phyloP scores from a whole-genome alignment of 1,140 invertebrate genomes.

The Goniozus legneri region DNA sequence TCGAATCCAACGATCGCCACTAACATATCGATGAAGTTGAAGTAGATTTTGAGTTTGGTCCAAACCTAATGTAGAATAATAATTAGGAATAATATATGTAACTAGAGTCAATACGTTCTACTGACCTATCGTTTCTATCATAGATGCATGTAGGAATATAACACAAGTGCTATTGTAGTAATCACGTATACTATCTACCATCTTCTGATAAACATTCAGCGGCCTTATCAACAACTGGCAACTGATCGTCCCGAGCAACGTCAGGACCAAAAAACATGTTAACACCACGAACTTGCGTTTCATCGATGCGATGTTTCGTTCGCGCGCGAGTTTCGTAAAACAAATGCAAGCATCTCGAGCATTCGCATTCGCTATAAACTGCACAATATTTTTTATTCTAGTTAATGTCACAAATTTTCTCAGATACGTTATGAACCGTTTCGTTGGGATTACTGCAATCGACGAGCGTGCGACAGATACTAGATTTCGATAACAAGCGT shows the following conservation, averaged over 20 bases:
- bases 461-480: neutral
- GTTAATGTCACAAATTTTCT: neutral
- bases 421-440: neutral
- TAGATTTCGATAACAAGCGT: neutral
- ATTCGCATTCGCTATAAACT: neutral
- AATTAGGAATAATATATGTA: constrained; percentile 2
- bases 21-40: constrained; percentile 28
- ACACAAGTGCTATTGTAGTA: constrained; percentile 49
- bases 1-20: constrained; percentile 25
- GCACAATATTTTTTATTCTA: neutral
- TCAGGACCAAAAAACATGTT: constrained; percentile 3
- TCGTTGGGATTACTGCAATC: neutral
- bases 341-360: neutral
- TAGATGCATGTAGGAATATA: constrained; percentile 36
- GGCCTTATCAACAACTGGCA: constrained; percentile 32
- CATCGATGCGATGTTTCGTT: no score
- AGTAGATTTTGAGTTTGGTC: constrained; percentile 16
- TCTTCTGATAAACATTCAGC: constrained; percentile 28
- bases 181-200: constrained; percentile 37
- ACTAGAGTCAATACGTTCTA: neutral
- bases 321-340: no score
- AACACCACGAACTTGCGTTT: neutral
- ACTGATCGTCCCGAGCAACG: neutral
- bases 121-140: neutral
- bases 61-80: constrained; percentile 17